Evolutionary conservation across 1,140 invertebrate species (phyloP).

Genomic region (Laodelphax striatellus): DNA sequence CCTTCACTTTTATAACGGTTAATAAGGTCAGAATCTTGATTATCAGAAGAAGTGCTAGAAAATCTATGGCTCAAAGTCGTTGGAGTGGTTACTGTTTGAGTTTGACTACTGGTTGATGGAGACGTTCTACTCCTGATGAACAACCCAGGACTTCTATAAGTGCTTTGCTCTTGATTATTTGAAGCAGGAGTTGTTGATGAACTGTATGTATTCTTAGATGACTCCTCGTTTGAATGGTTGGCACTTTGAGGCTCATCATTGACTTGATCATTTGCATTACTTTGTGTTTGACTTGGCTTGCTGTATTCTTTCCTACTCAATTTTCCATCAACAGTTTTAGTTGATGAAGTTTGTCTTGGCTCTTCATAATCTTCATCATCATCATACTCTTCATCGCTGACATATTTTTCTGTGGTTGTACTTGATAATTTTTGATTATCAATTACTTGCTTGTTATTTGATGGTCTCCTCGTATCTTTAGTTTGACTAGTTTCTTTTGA

Average conservation of each 20-base stretch:
- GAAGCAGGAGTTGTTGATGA: neutral
- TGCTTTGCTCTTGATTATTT: neutral
- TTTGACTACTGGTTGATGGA: neutral
- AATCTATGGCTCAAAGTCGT: neutral
- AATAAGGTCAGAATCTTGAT: neutral
- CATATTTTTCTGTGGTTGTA: neutral
- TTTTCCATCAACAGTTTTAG: conserved; percentile 22
- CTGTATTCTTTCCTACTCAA: neutral
- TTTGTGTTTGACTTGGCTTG: conserved; percentile 14
- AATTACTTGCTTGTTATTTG: neutral
- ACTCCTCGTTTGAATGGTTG: neutral
- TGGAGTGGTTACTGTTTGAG: neutral
- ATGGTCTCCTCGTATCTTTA: neutral
- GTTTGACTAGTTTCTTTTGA: neutral
- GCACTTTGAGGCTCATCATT: conserved; percentile 17
- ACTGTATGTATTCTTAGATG: neutral
- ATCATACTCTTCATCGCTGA: conserved; percentile 30
- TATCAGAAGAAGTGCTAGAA: neutral
- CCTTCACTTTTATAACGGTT: neutral
- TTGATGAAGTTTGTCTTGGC: conserved; percentile 24
- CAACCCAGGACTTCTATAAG: neutral
- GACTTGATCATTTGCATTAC: conserved; percentile 31
- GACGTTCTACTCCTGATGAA: neutral
- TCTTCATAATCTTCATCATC: conserved; percentile 40
- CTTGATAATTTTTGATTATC: neutral